Evolutionary conservation across 2,113 vertebrate genomes (phyloP).

Genomic region (Ailuropoda melanoleuca): DNA sequence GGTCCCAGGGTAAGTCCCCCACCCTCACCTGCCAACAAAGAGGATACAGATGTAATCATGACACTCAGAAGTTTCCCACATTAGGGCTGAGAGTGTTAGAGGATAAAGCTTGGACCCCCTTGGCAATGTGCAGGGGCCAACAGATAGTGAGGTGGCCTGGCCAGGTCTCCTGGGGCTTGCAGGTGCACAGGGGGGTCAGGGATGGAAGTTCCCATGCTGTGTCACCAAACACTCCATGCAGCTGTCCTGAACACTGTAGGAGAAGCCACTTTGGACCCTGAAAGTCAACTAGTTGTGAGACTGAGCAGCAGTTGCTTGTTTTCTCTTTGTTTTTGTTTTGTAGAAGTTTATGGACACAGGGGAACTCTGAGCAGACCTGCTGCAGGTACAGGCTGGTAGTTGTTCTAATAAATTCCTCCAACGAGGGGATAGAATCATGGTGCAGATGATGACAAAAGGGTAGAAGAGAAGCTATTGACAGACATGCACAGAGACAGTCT

Average conservation of each 20-base stretch:
- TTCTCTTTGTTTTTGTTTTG: neutral
- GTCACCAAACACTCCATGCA: neutral
- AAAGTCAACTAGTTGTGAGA: neutral
- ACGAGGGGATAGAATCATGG: neutral
- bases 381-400: neutral
- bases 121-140: no score
- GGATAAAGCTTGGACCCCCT: neutral
- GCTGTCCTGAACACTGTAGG: no score
- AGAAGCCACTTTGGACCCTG: neutral
- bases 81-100: neutral
- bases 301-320: neutral
- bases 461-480: neutral
- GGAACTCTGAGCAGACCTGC: neutral
- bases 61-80: no score
- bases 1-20: neutral
- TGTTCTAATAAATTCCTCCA: neutral
- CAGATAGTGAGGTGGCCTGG: no score
- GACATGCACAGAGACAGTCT: neutral
- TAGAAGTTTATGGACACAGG: neutral
- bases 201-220: accelerated
- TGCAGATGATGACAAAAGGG: neutral
- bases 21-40: no score
- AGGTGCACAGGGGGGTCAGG: neutral
- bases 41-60: neutral
- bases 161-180: neutral